Base-by-base conservation (phyloP, 1,140 invertebrate species). In the Drosophila jambulina region DNA sequence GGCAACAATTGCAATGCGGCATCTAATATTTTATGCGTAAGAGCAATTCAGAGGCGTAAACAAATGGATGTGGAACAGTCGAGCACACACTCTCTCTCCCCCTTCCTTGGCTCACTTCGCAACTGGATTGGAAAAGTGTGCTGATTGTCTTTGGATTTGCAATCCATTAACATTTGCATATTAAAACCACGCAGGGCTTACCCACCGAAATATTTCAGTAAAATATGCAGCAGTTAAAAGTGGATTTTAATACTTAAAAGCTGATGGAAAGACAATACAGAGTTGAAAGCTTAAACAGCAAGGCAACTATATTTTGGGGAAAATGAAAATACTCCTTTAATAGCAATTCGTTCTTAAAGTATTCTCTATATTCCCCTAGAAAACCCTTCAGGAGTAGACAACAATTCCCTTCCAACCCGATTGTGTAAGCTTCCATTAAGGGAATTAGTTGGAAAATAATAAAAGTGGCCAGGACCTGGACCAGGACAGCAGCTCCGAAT, bases 11-110 rank as follows among this genome's bases (percentile, higher is more conserved):
- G 85, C 85, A 90, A 79, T 90, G 86, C 81, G 72, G 64, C 86
- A 82, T 75, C 81, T 85, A 90, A 90, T 90, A 90, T 90, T 91
- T 90, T 90, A 90, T 91, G 85, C 82, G 86, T 90, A 85, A 90
- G 65, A 51, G 70, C 75, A 71, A 64, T 49, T 74, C 69, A 75
- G 74, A 63, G 54, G 36, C 51, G 48, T 36, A 57, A 62, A 42
- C 74, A 69, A 78, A 65, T 72, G 68, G 53, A 71, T 71, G 34
- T 71, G 51, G 69, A 59, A 45, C 65, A 48, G 49, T 72, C 53
- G 68, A 54, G 45, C 43, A 61, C n/a, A 61, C 34, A 38, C 42
- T 4, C 10, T 21, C 67, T 60, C 45, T 19, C 38, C 51, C 15
- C 12, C 27, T 4, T 32, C 3, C 23, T 49, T 71, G 53, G 29